These are phyloP conservation scores for Nemoura dubitans DNA, from an alignment of 2,888 invertebrate species.

Conservation along the genomic window DNA sequence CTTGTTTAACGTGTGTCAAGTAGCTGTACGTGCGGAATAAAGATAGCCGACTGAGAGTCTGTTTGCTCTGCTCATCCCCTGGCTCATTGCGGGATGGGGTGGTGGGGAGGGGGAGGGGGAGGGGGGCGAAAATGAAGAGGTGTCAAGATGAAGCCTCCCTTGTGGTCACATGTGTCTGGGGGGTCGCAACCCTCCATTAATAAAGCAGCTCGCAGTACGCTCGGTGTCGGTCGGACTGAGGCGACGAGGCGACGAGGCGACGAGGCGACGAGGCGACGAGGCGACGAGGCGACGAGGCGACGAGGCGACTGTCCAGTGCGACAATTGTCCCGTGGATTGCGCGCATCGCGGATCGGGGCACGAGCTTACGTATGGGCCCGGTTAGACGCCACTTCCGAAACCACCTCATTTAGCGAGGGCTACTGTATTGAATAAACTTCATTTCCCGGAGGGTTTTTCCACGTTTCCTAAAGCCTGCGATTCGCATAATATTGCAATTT, in stretches of 20 bases:
- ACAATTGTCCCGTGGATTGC: too few species aligned
- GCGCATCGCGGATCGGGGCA: not conserved
- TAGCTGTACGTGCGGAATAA: not conserved
- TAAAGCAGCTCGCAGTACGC: slow-evolving; percentile 24
- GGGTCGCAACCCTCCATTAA: slow-evolving; percentile 40
- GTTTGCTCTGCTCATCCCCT: slow-evolving; percentile 24
- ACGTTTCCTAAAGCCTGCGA: slow-evolving; percentile 45
- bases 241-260: too few species aligned
- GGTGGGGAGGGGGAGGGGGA: too few species aligned
- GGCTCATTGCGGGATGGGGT: slow-evolving; percentile 16
- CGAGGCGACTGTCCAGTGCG: too few species aligned
- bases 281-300: too few species aligned
- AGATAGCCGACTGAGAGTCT: slow-evolving; percentile 1
- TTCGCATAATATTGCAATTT: slow-evolving; percentile 52
- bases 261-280: too few species aligned
- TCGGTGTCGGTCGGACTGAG: not conserved
- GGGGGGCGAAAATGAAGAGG: slow-evolving; percentile 37
- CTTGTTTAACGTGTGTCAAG: slow-evolving; percentile 2
- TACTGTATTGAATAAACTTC: slow-evolving; percentile 50
- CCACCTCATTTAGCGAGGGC: slow-evolving; percentile 48
- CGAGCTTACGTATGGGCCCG: not conserved
- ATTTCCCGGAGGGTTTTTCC: slow-evolving; percentile 38
- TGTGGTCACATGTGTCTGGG: slow-evolving; percentile 41
- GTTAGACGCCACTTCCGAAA: slow-evolving; percentile 7
- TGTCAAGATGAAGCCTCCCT: slow-evolving; percentile 41